These are phyloP conservation scores for Campoletis sonorensis DNA, from an alignment of 1,140 invertebrate species.

Conservation along the genomic window DNA sequence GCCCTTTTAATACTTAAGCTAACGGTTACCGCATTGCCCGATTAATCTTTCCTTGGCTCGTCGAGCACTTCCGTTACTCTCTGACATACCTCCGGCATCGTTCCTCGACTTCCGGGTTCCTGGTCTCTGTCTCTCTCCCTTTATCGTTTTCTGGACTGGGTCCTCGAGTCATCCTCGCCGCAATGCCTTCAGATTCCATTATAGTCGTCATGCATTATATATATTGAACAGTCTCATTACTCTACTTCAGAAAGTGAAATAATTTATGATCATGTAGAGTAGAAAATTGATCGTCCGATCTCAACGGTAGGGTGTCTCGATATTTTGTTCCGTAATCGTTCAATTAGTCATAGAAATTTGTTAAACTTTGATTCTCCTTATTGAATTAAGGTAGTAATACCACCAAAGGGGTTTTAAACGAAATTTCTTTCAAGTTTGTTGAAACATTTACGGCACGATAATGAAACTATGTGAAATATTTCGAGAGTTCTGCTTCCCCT, in stretches of 20 bases:
- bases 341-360: neutral
- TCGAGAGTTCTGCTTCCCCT: too few relatives aligned
- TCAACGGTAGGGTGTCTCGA: neutral
- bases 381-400: too few relatives aligned
- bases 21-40: neutral
- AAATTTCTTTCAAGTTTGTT: too few relatives aligned
- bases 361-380: neutral
- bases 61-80: conserved; percentile 3
- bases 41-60: conserved; percentile 1
- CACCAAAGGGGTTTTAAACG: too few relatives aligned
- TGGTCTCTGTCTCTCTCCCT: neutral
- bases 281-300: neutral
- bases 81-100: conserved; percentile 2
- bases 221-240: neutral
- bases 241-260: neutral
- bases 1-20: neutral
- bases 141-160: neutral
- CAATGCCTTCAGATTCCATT: neutral
- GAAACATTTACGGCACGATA: too few relatives aligned
- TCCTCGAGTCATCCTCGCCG: neutral
- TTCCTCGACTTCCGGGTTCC: conserved; percentile 4
- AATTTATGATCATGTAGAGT: neutral
- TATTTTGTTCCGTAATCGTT: neutral
- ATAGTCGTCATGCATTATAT: neutral
- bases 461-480: too few relatives aligned